phyloP scores from a whole-genome alignment of 23 tunicate genomes.

The Ascidia mentula region DNA sequence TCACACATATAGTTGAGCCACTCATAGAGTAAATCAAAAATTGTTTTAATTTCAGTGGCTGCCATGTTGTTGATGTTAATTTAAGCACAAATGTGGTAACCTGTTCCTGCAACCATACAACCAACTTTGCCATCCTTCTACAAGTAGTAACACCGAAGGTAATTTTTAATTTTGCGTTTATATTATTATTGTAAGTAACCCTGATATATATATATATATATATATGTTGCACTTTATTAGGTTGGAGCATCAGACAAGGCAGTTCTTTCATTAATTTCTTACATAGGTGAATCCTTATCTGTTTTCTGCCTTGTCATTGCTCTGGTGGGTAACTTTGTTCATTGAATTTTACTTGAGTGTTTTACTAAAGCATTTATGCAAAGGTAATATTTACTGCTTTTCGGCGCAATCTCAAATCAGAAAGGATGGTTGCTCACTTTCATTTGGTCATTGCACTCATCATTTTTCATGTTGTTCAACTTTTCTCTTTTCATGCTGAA shows the following conservation, averaged over 20 bases:
- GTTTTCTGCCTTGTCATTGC: conserved; percentile 64
- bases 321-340: conserved; percentile 62
- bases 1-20: not conserved
- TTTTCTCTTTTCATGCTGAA: conserved; percentile 62
- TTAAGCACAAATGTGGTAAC: conserved; percentile 8
- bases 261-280: conserved; percentile 35
- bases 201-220: not conserved
- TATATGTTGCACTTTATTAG: not conserved
- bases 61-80: conserved; percentile 26
- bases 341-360: not conserved
- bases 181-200: not conserved
- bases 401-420: conserved; percentile 63
- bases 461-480: conserved; percentile 64
- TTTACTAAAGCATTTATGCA: not conserved
- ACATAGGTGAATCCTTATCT: conserved; percentile 71
- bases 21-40: not conserved
- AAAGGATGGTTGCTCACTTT: conserved; percentile 73
- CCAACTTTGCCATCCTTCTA: conserved; percentile 84
- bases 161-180: too few relatives aligned
- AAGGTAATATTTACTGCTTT: conserved; percentile 46
- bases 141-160: conserved; percentile 77
- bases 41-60: conserved; percentile 40
- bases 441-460: conserved; percentile 64
- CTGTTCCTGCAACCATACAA: conserved; percentile 83
- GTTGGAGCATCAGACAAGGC: conserved; percentile 37